Evolutionary conservation across 35 echinoderm and acorn worm species (phyloP).

Genomic region (Holothuria glaberrima): DNA sequence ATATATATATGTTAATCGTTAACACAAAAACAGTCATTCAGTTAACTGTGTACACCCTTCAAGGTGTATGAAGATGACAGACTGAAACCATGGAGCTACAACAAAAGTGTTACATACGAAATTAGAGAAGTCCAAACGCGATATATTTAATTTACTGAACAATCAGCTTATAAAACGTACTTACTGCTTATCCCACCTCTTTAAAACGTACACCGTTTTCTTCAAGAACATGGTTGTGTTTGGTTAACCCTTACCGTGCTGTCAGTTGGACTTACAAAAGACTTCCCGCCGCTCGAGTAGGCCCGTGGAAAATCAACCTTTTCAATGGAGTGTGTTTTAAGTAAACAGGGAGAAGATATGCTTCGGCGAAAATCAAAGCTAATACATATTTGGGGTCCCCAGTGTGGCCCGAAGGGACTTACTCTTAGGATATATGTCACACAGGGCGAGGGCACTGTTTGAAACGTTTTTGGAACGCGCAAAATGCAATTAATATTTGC

Average conservation of each 20-base stretch:
- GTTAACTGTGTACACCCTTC: too few relatives aligned
- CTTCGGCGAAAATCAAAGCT: constrained; percentile 61
- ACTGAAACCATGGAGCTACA: too few relatives aligned
- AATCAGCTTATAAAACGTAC: too few relatives aligned
- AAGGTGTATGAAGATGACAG: too few relatives aligned
- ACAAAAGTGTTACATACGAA: too few relatives aligned
- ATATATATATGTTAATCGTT: too few relatives aligned
- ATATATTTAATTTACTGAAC: too few relatives aligned
- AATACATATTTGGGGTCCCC: constrained; percentile 53
- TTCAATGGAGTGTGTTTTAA: constrained; percentile 53
- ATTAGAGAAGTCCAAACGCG: too few relatives aligned
- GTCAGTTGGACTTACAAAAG: constrained; percentile 38
- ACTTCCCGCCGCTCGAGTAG: constrained; percentile 25
- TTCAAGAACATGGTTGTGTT: constrained; percentile 18
- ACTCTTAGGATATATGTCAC: constrained; percentile 27
- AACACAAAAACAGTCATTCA: too few relatives aligned
- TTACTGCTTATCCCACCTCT: too few relatives aligned
- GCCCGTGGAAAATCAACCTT: constrained; percentile 34
- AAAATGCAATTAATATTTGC: constrained; percentile 13
- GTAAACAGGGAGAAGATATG: constrained; percentile 53
- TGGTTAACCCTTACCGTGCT: constrained; percentile 59
- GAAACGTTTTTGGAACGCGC: background rate
- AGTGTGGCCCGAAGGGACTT: constrained; percentile 57
- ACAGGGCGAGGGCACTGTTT: constrained; percentile 27
- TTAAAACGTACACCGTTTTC: background rate